Conservation (phyloP, 2,888 invertebrate species). For the Pollenia griseotomentosa region DNA sequence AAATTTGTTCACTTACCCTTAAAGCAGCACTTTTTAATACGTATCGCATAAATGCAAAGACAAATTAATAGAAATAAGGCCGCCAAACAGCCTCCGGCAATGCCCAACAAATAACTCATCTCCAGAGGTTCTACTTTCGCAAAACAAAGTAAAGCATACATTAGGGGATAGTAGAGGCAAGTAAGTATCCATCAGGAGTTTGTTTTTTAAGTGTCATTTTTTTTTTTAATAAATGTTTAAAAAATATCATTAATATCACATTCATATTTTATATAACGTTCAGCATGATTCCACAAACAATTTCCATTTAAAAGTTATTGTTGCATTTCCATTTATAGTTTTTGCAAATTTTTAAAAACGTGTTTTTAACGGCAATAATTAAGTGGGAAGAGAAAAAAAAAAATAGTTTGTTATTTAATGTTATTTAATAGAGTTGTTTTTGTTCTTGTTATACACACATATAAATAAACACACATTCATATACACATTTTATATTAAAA, state of each 20-base stretch:
- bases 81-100: slow-evolving; percentile 86
- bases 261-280: slow-evolving; percentile 23
- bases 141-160: neutral
- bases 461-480: slow-evolving; percentile 1
- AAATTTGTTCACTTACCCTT: slow-evolving; percentile 85
- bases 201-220: neutral
- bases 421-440: slow-evolving; percentile 8
- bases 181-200: neutral
- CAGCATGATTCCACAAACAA: slow-evolving; percentile 5
- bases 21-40: slow-evolving; percentile 87
- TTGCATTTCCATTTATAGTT: neutral
- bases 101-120: slow-evolving; percentile 86
- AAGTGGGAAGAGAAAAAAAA: slow-evolving; percentile 1
- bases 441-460: slow-evolving; percentile 13
- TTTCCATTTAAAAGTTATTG: neutral
- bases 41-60: slow-evolving; percentile 86
- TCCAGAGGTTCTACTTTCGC: slow-evolving; percentile 86
- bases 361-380: slow-evolving; percentile 42
- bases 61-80: slow-evolving; percentile 86
- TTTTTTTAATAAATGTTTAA: slow-evolving; percentile 1
- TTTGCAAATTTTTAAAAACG: neutral
- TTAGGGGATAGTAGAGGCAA: neutral
- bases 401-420: slow-evolving; percentile 36
- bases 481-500: neutral
- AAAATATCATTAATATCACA: slow-evolving; percentile 23